Evolutionary conservation across 2,888 invertebrate species (phyloP).

Genomic region (Drosophila seclusa): DNA sequence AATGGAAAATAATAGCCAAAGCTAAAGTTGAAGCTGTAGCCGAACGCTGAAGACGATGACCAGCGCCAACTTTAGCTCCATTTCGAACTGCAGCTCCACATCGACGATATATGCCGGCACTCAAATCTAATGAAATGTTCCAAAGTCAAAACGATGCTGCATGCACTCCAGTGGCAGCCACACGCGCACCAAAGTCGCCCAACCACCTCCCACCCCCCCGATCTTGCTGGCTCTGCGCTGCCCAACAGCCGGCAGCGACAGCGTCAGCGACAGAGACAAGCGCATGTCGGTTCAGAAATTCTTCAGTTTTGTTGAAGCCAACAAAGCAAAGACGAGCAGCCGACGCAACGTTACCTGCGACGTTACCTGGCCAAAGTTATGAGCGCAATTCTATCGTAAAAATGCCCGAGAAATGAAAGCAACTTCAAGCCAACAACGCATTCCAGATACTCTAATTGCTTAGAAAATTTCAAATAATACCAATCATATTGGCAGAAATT

Average conservation of each 20-base stretch:
- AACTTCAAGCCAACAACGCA: background rate
- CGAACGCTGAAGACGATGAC: constrained; percentile 42
- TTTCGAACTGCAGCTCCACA: constrained; percentile 28
- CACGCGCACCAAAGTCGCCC: constrained; percentile 59
- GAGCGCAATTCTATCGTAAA: constrained; percentile 81
- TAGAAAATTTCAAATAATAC: background rate
- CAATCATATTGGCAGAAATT: background rate
- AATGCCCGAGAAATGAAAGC: constrained; percentile 65
- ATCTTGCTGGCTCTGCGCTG: constrained; percentile 1
- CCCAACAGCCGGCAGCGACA: constrained; percentile 27
- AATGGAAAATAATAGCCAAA: constrained; percentile 79
- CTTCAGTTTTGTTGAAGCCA: constrained; percentile 59
- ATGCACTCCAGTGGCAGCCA: constrained; percentile 52
- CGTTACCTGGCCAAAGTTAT: constrained; percentile 69
- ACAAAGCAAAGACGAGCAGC: constrained; percentile 65
- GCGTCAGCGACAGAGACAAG: constrained; percentile 57
- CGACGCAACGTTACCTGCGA: constrained; percentile 53
- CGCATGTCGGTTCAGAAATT: constrained; percentile 73
- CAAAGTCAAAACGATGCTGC: constrained; percentile 68
- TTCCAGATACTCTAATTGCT: constrained; percentile 33
- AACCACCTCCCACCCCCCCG: constrained; percentile 19
- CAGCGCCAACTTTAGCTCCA: constrained; percentile 5
- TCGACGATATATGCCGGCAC: constrained; percentile 77
- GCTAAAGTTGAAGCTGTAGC: constrained; percentile 12
- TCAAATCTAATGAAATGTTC: constrained; percentile 82